Conservation (phyloP, 2,888 invertebrate species). For the Heteromurus nitidus region DNA sequence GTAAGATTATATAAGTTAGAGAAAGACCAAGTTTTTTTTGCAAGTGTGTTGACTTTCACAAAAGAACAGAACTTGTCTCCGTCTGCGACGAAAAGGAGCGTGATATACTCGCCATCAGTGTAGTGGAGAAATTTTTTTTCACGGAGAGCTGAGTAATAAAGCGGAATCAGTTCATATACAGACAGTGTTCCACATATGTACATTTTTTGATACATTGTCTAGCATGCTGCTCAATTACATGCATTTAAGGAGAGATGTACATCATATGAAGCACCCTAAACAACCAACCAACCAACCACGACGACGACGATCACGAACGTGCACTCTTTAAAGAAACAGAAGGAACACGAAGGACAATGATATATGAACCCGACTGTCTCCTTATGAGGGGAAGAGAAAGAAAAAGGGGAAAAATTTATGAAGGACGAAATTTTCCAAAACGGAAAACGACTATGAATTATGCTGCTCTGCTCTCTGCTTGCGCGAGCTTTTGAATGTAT, state of each 20-base stretch:
- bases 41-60: too few species aligned
- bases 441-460: constrained; percentile 49
- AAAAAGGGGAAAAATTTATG: constrained; percentile 51
- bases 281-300: too few species aligned
- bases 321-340: not conserved
- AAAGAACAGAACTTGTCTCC: too few species aligned
- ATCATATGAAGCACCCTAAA: not conserved
- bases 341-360: constrained; percentile 30
- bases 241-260: not conserved
- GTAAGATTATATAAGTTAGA: too few species aligned
- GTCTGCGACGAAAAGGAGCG: too few species aligned
- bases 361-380: constrained; percentile 53
- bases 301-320: too few species aligned
- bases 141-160: constrained; percentile 17
- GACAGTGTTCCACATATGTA: constrained; percentile 10
- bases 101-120: too few species aligned
- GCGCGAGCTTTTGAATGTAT: constrained; percentile 10
- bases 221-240: constrained; percentile 10
- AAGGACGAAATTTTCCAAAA: constrained; percentile 49
- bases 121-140: too few species aligned
- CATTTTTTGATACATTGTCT: too few species aligned
- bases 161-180: constrained; percentile 18
- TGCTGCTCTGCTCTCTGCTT: constrained; percentile 28
- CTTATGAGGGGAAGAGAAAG: constrained; percentile 36
- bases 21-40: too few species aligned